A percentile compares a stretch with the other conserved stretches of the same genome.
Evolutionary conservation across 2,113 vertebrate species (phyloP).

Genomic region (Chaenogobius annularis): DNA sequence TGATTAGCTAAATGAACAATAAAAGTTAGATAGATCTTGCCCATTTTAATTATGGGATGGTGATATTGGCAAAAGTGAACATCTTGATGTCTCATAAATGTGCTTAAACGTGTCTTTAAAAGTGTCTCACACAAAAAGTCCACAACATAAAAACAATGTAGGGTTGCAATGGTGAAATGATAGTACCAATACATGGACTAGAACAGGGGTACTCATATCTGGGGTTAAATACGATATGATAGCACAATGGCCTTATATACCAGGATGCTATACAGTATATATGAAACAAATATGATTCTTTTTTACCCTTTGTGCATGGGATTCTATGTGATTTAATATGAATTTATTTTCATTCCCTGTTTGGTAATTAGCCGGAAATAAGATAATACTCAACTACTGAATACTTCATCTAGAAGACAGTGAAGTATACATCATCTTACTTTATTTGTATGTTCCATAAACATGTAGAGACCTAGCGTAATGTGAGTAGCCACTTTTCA

Average conservation of each 20-base stretch:
- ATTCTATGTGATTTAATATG: not conserved
- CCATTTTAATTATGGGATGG: too few relatives aligned
- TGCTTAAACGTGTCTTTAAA: too few relatives aligned
- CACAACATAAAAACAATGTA: not conserved
- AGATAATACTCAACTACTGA: too few relatives aligned
- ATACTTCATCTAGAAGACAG: too few relatives aligned
- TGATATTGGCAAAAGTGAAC: too few relatives aligned
- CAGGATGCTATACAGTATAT: not conserved
- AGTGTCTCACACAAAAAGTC: not conserved
- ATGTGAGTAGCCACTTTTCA: not conserved
- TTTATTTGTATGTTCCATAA: not conserved
- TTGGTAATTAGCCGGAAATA: not conserved
- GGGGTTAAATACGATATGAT: not conserved
- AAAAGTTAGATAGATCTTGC: too few relatives aligned
- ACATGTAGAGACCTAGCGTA: too few relatives aligned
- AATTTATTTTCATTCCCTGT: not conserved
- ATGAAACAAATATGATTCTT: not conserved
- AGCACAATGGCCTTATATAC: not conserved
- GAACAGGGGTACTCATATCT: not conserved
- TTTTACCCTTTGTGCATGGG: too few relatives aligned
- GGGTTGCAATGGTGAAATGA: not conserved
- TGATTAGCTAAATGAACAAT: too few relatives aligned
- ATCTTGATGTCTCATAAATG: too few relatives aligned
- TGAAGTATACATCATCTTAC: too few relatives aligned
- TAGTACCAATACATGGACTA: not conserved